phyloP scores from a whole-genome alignment of 2,888 invertebrate species.

The Andrena hattorfiana region DNA sequence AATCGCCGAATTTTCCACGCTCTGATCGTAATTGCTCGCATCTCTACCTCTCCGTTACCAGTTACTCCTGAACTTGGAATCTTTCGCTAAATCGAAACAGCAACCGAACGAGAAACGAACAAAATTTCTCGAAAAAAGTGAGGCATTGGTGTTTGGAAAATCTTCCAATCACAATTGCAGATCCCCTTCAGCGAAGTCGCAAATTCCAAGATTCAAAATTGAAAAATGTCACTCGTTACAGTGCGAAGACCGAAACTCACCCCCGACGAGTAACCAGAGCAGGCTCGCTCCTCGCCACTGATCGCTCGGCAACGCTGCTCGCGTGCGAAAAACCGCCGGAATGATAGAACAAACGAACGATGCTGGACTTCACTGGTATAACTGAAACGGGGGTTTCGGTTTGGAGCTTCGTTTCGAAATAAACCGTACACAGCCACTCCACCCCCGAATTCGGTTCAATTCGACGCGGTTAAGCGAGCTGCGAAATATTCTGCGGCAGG shows the following conservation, averaged over 20 bases:
- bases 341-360: neutral
- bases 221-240: neutral
- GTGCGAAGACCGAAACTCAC: neutral
- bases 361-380: neutral
- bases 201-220: neutral
- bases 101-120: neutral
- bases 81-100: neutral
- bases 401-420: neutral
- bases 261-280: neutral
- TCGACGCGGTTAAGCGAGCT: slow-evolving; percentile 37
- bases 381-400: neutral
- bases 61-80: neutral
- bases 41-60: no score
- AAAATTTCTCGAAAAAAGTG: neutral
- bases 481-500: slow-evolving; percentile 14
- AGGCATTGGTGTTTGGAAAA: neutral
- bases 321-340: neutral
- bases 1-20: neutral
- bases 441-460: slow-evolving; percentile 26
- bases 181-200: neutral
- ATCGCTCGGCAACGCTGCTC: neutral
- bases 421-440: slow-evolving; percentile 16
- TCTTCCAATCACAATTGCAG: neutral
- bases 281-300: neutral
- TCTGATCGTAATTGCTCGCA: no score